Conservation (phyloP, 2,888 invertebrate species). For the Drosophila vallismaia region DNA sequence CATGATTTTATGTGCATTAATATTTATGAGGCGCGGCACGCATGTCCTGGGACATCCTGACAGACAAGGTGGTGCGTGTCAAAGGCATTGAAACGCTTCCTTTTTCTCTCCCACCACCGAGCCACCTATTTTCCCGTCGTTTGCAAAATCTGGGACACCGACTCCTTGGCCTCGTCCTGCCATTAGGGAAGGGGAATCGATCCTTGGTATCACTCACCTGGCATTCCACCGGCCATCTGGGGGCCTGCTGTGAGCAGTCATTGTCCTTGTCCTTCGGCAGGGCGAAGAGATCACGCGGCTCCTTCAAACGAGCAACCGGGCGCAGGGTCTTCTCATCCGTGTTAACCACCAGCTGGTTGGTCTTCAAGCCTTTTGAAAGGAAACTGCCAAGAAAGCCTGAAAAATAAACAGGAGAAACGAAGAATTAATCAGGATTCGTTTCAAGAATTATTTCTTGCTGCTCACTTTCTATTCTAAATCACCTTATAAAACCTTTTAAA, state of each 20-base stretch:
- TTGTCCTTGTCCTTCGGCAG: constrained; percentile 87
- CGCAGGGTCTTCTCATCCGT: constrained; percentile 87
- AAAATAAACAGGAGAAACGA: constrained; percentile 1
- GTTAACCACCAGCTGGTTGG: constrained; percentile 88
- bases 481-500: not conserved
- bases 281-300: constrained; percentile 89
- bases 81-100: constrained; percentile 35
- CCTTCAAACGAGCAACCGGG: constrained; percentile 87
- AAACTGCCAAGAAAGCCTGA: constrained; percentile 83
- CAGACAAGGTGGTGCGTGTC: constrained; percentile 46
- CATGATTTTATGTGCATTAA: constrained; percentile 44
- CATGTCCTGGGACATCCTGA: constrained; percentile 37
- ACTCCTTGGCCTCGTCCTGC: constrained; percentile 16
- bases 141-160: constrained; percentile 25
- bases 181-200: not conserved
- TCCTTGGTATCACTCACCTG: constrained; percentile 86
- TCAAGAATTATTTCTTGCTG: too few species aligned
- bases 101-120: not conserved
- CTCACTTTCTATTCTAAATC: not conserved
- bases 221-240: constrained; percentile 95
- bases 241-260: constrained; percentile 90
- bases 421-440: not conserved
- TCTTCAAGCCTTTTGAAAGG: constrained; percentile 86
- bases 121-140: not conserved
- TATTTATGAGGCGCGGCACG: constrained; percentile 48